Evolutionary conservation across 2,113 vertebrate species (phyloP), one percentile per base, ranked within the genome.

Genomic region (Sakesphorus luctuosus): DNA sequence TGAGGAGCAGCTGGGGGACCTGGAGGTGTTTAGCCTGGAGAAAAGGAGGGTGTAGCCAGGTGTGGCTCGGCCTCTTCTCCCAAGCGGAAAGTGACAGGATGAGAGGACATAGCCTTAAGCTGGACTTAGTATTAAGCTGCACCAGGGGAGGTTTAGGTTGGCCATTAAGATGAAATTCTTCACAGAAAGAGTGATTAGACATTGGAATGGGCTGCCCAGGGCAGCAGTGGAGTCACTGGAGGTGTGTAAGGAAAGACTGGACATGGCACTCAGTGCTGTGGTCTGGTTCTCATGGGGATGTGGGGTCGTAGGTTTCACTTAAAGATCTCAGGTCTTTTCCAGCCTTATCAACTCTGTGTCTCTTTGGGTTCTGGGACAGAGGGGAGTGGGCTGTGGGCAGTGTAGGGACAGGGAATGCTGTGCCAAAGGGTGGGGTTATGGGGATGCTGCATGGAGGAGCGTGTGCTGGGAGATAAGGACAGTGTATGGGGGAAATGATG

Each of bases 71-170:
- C 25, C 55, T 62, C 20, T 76, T 43, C 53, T 67, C 33, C 38
- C 47, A 6, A 29, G n/a, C 47, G 40, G 3, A 13, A 6, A 69
- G 47, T 40, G 40, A 26, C 55, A 62, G 55, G 29, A n/a, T 3
- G 5, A 47, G 11, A 31, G 71, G 20, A 49, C 55, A 35, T 2
- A 23, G 55, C 4, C 36, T 46, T 59, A 4, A 24, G n/a, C 38
- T 40, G 29, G 24, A 47, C 53, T 40, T 2, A 29, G 46, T 4
- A 17, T 36, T 58, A 4, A 15, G 19, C 38, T 40, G 24, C 2
- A 0, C 23, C 2, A 3, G 4, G 8, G 3, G 19, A 21, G 12
- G 16, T 35, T 53, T 68, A 53, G 26, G 13, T 25, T 53, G 71
- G n/a, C 40, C 47, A 21, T 68, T 18, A 53, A 47, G 23, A 40